These are phyloP conservation scores for Penelope pileata DNA, from an alignment of 2,113 vertebrate genomes.

Conservation along the genomic window DNA sequence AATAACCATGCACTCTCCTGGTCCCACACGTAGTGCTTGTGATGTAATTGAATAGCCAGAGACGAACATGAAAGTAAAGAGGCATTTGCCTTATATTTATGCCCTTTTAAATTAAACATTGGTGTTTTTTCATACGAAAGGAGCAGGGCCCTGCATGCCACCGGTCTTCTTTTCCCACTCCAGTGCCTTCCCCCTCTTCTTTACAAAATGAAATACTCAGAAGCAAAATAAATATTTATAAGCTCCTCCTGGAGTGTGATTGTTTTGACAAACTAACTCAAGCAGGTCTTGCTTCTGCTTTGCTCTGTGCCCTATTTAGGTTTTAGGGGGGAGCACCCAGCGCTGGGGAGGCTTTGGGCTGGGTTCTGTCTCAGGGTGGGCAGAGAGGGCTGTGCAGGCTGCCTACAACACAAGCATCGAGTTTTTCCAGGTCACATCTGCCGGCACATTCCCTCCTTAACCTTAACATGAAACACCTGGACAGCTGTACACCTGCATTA, in stretches of 20 bases:
- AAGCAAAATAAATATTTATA: slow-evolving; percentile 67
- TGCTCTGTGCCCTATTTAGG: background rate
- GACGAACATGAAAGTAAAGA: slow-evolving; percentile 10
- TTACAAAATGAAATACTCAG: slow-evolving; percentile 10
- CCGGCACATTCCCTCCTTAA: background rate
- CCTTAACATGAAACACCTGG: slow-evolving; percentile 32
- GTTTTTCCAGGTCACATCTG: slow-evolving; percentile 65
- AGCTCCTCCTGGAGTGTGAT: slow-evolving; percentile 26
- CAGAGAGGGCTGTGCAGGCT: background rate
- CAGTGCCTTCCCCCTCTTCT: background rate
- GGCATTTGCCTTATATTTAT: slow-evolving; percentile 42
- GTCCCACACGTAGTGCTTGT: slow-evolving; percentile 45
- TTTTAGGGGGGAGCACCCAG: background rate
- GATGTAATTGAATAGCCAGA: slow-evolving; percentile 59
- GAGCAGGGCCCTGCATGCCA: background rate
- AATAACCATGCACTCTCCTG: slow-evolving; percentile 41
- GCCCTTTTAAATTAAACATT: slow-evolving; percentile 37
- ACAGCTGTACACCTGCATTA: slow-evolving; percentile 29
- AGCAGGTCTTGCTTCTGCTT: slow-evolving; percentile 5
- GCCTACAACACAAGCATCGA: background rate
- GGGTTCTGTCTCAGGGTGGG: background rate
- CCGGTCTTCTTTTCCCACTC: background rate
- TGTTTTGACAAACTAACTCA: slow-evolving; percentile 12
- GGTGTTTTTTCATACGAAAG: background rate
- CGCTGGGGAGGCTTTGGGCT: background rate